Conservation (phyloP, 2,797 vertebrate genomes). For the Tokudaia muenninki region DNA sequence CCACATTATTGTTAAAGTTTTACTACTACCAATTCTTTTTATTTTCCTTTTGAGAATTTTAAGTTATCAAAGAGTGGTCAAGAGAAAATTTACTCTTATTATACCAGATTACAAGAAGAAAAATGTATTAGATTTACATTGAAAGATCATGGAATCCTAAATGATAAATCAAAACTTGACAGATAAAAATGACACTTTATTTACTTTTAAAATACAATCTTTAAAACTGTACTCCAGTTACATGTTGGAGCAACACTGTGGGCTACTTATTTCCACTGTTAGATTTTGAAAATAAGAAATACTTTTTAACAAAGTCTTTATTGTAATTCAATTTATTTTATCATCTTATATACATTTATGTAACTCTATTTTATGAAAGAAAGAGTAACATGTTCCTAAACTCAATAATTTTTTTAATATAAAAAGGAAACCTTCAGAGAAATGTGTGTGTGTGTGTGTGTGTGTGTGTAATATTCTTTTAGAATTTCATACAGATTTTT, state of each 20-base stretch:
- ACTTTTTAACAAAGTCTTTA: not conserved
- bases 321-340: not conserved
- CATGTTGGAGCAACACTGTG: not conserved
- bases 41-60: not conserved
- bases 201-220: not conserved
- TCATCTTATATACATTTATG: not conserved
- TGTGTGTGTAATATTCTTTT: not conserved
- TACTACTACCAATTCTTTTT: not conserved
- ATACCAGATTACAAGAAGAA: not conserved
- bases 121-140: not conserved
- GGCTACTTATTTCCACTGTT: not conserved
- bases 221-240: not conserved
- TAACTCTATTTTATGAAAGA: not conserved
- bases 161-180: not conserved
- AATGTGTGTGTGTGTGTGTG: not conserved
- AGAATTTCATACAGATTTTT: not conserved
- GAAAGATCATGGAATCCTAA: not conserved
- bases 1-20: not conserved
- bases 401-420: not conserved
- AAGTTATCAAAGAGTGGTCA: not conserved
- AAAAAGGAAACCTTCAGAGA: not conserved
- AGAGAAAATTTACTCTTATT: not conserved
- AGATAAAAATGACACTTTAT: not conserved
- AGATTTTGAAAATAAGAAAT: not conserved
- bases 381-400: not conserved